Base-by-base conservation (phyloP, 2,888 invertebrate species). In the Periphyllus acericola region DNA sequence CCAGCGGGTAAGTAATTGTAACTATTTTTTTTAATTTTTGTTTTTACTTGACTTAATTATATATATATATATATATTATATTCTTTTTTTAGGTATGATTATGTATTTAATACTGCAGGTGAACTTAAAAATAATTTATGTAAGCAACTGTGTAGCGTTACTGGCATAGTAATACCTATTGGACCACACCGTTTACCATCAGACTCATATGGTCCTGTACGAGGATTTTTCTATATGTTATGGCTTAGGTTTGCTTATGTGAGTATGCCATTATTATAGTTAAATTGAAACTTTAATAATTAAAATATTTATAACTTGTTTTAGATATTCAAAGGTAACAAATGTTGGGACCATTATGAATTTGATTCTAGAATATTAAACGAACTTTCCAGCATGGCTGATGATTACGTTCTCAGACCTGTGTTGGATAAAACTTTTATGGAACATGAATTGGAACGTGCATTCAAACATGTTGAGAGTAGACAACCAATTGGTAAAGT, bases 341-440 rank as follows among this genome's bases (percentile, higher is more conserved):
- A 89, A 68, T 75, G 86, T 52, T 90, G 90, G 89, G 89, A 89
- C 11, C 83, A 86, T 78, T 88, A 89, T 52, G 89, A 89, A 29
- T 82, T 90, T 40, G 89, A 89, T 25, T 90, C 89, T 32, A 88
- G 89, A 25, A 90, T 91, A 89, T 90, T 93, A 55, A 91, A 91
- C 87, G 91, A 91, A 25, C 90, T 93, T n/a, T 90, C 91, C 5
- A 91, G 92, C 83, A 91, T 94, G 80, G 93, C 93, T 0, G 93
- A 94, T 90, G 92, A 92, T 36, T 93, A 93, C 83, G 92, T 93
- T 89, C 90, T 94, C 89, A 93, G 93, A 90, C 93, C 93, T 9
- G 93, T 94, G 66, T 93, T 94, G 3, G 94, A 94, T 89, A 93
- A 93, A 90, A 93, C 92, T 36, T 93, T 92, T 90, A 90, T 92